phyloP scores from a whole-genome alignment of 2,888 invertebrate genomes.

The Drosophila mimica region DNA sequence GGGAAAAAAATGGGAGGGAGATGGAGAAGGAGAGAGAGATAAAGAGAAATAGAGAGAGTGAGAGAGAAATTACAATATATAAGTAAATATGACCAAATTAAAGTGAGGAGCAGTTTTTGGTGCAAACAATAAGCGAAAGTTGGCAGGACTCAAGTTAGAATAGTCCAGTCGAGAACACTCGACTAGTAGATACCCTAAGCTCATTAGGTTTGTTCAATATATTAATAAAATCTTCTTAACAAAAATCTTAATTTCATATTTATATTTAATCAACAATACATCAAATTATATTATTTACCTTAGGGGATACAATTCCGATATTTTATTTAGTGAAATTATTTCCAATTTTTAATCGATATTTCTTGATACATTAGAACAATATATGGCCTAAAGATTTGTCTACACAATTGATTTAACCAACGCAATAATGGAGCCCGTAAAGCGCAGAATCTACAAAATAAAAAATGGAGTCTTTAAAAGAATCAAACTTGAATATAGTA shows the following conservation, averaged over 20 bases:
- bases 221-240: background rate
- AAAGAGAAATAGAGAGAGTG: background rate
- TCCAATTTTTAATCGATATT: background rate
- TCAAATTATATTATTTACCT: background rate
- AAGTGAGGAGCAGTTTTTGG: background rate
- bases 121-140: background rate
- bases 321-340: background rate
- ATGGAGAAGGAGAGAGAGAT: background rate
- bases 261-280: background rate
- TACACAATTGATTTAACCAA: conserved; percentile 68
- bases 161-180: background rate
- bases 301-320: background rate
- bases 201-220: background rate
- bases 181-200: background rate
- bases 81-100: background rate
- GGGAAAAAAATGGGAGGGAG: background rate
- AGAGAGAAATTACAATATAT: background rate
- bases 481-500: background rate
- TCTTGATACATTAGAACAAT: background rate
- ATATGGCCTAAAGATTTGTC: background rate
- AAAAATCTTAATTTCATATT: background rate
- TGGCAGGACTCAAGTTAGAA: background rate
- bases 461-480: rapidly evolving
- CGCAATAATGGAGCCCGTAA: conserved; percentile 71
- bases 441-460: conserved; percentile 60